phyloP scores from a whole-genome alignment of 2,888 invertebrate species.

The Ophion obscuratus region DNA sequence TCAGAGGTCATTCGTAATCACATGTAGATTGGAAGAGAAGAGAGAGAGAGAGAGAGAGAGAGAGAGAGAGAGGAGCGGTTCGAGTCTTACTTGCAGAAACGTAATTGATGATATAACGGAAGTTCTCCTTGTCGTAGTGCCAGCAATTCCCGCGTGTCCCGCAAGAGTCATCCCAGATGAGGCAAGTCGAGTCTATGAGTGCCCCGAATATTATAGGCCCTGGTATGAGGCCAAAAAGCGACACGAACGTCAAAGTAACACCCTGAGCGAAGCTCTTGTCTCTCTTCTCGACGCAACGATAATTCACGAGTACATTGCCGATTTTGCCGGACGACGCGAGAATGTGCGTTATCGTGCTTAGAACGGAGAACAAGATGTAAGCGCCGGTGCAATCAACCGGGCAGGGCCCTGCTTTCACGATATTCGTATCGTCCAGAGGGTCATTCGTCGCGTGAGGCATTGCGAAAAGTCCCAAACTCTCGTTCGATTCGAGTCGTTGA shows the following conservation, averaged over 20 bases:
- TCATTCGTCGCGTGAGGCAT: background rate
- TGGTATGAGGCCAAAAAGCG: conserved; percentile 88
- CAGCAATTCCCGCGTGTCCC: conserved; percentile 88
- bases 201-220: conserved; percentile 89
- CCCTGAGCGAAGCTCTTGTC: conserved; percentile 89
- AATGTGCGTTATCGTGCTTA: conserved; percentile 86
- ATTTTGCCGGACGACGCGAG: conserved; percentile 88
- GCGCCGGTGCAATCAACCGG: conserved; percentile 79
- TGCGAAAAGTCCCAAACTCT: background rate
- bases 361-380: conserved; percentile 84
- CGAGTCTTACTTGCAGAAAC: conserved; percentile 85
- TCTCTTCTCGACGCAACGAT: conserved; percentile 86
- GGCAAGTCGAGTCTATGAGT: conserved; percentile 88
- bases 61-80: background rate
- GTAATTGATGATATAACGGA: conserved; percentile 86
- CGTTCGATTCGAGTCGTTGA: background rate
- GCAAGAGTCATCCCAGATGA: conserved; percentile 89
- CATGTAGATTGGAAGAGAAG: no score
- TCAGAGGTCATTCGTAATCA: background rate
- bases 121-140: conserved; percentile 87
- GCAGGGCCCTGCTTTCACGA: conserved; percentile 82
- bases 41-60: background rate
- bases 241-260: conserved; percentile 86
- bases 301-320: conserved; percentile 88
- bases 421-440: conserved; percentile 40